Conservation (phyloP, 1,140 invertebrate species). For the Andrena cerasifolii region DNA sequence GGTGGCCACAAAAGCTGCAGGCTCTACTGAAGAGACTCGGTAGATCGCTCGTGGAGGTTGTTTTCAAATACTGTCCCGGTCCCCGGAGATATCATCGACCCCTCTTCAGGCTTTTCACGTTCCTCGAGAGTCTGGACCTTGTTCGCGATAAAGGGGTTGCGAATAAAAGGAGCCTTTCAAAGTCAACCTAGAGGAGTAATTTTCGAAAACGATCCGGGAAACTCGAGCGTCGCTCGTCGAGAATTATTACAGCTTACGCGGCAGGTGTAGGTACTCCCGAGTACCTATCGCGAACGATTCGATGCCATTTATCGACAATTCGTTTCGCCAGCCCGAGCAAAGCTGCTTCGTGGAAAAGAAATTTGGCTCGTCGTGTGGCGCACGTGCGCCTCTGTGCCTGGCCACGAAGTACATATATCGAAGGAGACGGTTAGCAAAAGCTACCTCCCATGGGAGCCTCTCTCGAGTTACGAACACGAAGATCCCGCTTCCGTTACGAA, state of each 20-base stretch:
- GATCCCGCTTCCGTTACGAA: constrained; percentile 69
- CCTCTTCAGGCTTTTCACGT: constrained; percentile 56
- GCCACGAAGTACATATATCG: constrained; percentile 54
- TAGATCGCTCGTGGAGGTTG: constrained; percentile 51
- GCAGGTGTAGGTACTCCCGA: constrained; percentile 12
- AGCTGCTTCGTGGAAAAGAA: constrained; percentile 20
- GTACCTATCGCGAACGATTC: too few species aligned
- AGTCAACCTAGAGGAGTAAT: constrained; percentile 46
- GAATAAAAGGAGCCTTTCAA: constrained; percentile 9
- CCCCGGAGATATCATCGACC: constrained; percentile 50
- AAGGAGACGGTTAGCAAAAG: constrained; percentile 59
- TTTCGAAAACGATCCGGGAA: constrained; percentile 35
- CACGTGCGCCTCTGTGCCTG: constrained; percentile 36
- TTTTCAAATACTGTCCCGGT: constrained; percentile 61
- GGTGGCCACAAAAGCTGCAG: constrained; percentile 24
- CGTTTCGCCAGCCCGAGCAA: not conserved
- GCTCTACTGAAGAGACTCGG: constrained; percentile 14
- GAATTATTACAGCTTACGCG: not conserved
- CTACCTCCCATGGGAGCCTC: constrained; percentile 55
- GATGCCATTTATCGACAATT: not conserved
- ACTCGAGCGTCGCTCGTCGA: constrained; percentile 1
- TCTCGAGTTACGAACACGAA: constrained; percentile 40
- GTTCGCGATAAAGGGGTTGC: constrained; percentile 43
- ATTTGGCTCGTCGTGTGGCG: not conserved
- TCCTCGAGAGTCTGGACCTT: constrained; percentile 42